Evolutionary conservation across 2,888 invertebrate genomes (phyloP), one percentile per base, ranked within the genome.

Genomic region (Acanthosepion pharaonis): DNA sequence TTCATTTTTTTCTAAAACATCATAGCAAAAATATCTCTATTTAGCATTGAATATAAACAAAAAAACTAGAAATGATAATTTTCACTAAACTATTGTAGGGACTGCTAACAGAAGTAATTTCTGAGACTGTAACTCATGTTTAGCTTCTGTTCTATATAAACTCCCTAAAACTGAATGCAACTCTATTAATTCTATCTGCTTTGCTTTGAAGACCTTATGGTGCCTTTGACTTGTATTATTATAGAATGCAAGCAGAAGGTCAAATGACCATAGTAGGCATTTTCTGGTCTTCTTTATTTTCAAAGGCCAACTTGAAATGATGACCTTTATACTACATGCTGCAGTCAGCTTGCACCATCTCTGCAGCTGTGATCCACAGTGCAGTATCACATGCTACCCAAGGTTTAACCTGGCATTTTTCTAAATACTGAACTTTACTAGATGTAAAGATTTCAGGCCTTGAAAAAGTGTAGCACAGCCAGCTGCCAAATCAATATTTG

Each of bases 241-340:
- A n/a, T n/a, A n/a, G 18, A 78, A 5, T 15, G 78, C n/a, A n/a
- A 78, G n/a, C 78, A 78, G 78, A 78, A 78, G 78, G 78, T 78
- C 78, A 78, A 78, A 78, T 78, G 78, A 78, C 78, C n/a, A 78
- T 15, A 33, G n/a, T 78, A 78, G 78, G n/a, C n/a, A 78, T 78
- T 78, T 78, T 78, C 15, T 11, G 78, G n/a, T 15, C 20, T 59
- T 78, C 18, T 78, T n/a, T 78, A 8, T n/a, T 78, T 78, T n/a
- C n/a, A 78, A 78, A 78, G 78, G 78, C 23, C 78, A 78, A 33
- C 78, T 78, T 78, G n/a, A 78, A 78, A n/a, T n/a, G 11, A 0
- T 78, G 78, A 78, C 78, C 78, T 78, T 78, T 78, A n/a, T 78
- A 78, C 33, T 78, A n/a, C n/a, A n/a, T 78, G 78, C 78, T 78